Evolutionary conservation across 1,140 invertebrate species (phyloP), one percentile per base, ranked within the genome.

Genomic region (Pogonomyrmex californicus): DNA sequence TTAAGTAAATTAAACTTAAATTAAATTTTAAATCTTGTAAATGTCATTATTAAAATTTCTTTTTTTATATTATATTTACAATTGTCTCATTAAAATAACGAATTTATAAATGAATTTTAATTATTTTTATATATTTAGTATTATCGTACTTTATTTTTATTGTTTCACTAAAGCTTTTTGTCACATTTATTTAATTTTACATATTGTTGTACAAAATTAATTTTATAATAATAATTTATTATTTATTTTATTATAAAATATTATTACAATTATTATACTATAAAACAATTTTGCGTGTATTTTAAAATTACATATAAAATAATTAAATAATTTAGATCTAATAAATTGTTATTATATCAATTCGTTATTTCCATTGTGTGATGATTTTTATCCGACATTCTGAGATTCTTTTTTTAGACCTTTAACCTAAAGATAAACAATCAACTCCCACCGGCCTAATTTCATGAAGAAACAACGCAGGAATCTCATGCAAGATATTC

Each of bases 401-500:
- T n/a, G 5, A n/a, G 4, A 33, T 44, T 68, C 9, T 51, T 17
- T 51, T 17, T 14, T 14, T 14, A 23, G n/a, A 23, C 36, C 36
- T 56, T 14, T 41, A 36, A 51, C n/a, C 10, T 41, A 23, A 54
- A 54, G 38, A 58, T 82, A 73, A 82, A 73, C 30, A 82, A 81
- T 81, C 38, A 73, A 83, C 7, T 62, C 30, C n/a, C 70, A 33
- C 4, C 47, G 23, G 38, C 33, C 54, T 83, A 62, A 71, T 60
- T 62, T 30, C 17, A 4, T 10, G 44, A 49, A 73, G 6, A 23
- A 60, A 41, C 36, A 58, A 56, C n/a, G 23, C 49, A 33, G 10
- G 51, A 56, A 75, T 75, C 68, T 83, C 79, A 73, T 66, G 79
- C 68, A 36, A 75, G 33, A 75, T 82, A 75, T 82, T 44, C 54